Evolutionary conservation across 2,113 vertebrate species (phyloP).

Genomic region (Tympanuchus pallidicinctus): DNA sequence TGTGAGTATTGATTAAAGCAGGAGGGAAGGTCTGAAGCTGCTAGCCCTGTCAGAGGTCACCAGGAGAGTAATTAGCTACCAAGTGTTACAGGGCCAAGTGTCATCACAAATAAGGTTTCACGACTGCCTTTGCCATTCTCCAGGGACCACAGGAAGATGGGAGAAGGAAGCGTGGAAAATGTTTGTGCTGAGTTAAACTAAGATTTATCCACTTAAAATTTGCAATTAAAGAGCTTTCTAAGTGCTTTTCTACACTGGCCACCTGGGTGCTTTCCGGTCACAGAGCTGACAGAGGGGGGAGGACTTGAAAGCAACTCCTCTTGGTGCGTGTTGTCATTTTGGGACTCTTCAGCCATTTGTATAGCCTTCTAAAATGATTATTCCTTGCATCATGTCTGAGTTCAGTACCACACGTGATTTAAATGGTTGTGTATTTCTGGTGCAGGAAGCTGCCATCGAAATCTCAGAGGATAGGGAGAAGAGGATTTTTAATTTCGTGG

Average conservation of each 20-base stretch:
- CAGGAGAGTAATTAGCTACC: constrained; percentile 53
- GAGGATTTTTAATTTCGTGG: constrained; percentile 43
- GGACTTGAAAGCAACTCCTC: background rate
- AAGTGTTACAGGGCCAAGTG: constrained; percentile 24
- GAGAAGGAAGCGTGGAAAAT: constrained; percentile 35
- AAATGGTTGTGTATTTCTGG: background rate
- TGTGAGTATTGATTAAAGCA: constrained; percentile 45
- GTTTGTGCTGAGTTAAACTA: constrained; percentile 55
- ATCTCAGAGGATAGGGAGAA: constrained; percentile 22
- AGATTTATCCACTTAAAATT: constrained; percentile 49
- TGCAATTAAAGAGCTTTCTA: constrained; percentile 48
- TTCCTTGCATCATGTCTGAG: background rate
- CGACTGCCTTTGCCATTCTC: background rate
- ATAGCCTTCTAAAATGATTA: background rate
- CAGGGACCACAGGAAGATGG: background rate
- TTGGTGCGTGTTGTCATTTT: background rate
- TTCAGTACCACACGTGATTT: background rate
- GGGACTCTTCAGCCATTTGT: constrained; percentile 14
- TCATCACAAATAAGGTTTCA: constrained; percentile 52
- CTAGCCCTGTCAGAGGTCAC: constrained; percentile 49
- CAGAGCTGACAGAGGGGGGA: background rate
- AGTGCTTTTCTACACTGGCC: constrained; percentile 35
- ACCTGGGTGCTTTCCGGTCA: constrained; percentile 7
- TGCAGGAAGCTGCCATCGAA: background rate
- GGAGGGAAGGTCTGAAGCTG: background rate